These are phyloP conservation scores for Eleginops maclovinus DNA, from an alignment of 2,113 vertebrate genomes.

Conservation along the genomic window DNA sequence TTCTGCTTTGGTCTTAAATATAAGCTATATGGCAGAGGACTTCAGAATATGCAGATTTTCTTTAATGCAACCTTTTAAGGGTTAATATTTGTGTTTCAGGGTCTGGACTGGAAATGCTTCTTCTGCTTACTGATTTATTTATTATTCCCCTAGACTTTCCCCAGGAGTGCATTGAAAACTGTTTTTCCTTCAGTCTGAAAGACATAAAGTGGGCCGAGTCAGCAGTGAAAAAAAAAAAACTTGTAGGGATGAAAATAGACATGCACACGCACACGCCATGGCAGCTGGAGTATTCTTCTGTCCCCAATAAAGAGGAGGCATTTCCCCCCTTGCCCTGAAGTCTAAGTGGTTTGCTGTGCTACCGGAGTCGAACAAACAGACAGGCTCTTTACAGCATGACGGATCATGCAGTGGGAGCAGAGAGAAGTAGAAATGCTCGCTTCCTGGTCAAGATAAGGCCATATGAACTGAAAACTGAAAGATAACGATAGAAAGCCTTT, in stretches of 20 bases:
- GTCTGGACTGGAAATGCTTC: slow-evolving; percentile 70
- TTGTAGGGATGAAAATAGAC: slow-evolving; percentile 61
- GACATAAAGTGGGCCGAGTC: slow-evolving; percentile 60
- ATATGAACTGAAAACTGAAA: slow-evolving; percentile 6
- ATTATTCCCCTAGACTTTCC: slow-evolving; percentile 66
- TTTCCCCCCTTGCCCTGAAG: slow-evolving; percentile 49
- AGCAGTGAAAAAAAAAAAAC: slow-evolving; percentile 45
- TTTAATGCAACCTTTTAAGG: slow-evolving; percentile 49
- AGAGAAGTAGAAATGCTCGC: slow-evolving; percentile 13
- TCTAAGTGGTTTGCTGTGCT: slow-evolving; percentile 49
- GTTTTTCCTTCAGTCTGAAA: slow-evolving; percentile 64
- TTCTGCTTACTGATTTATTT: slow-evolving; percentile 80
- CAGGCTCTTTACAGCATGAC: slow-evolving; percentile 36
- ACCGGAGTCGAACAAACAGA: slow-evolving; percentile 60
- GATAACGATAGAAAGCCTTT: slow-evolving; percentile 13
- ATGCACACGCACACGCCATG: slow-evolving; percentile 13
- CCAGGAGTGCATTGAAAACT: slow-evolving; percentile 61
- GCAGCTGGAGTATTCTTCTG: slow-evolving; percentile 53
- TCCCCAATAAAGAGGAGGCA: slow-evolving; percentile 58
- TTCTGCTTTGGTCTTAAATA: slow-evolving; percentile 10
- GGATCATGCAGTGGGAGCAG: slow-evolving; percentile 28
- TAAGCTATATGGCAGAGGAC: slow-evolving; percentile 32
- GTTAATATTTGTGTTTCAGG: slow-evolving; percentile 71
- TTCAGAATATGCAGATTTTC: slow-evolving; percentile 34
- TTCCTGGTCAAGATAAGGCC: slow-evolving; percentile 25